phyloP scores from a whole-genome alignment of 2,888 invertebrate species.

The Drosophila formosana region DNA sequence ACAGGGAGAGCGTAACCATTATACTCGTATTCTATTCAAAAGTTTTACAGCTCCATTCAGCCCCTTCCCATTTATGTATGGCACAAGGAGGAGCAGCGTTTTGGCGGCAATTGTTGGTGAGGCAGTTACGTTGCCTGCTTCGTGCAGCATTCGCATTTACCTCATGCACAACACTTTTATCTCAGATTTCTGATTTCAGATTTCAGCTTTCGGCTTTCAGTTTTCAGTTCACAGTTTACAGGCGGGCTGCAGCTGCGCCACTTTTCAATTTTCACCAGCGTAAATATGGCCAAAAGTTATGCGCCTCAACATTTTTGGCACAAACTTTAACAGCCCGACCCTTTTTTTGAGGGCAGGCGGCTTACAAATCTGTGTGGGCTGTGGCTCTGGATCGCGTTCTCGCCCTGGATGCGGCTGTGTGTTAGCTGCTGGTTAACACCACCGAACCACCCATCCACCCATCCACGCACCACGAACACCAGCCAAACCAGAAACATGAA shows the following conservation, averaged over 20 bases:
- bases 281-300: conserved; percentile 66
- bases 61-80: not conserved
- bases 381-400: not conserved
- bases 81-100: not conserved
- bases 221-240: conserved; percentile 14
- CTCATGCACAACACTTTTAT: conserved; percentile 50
- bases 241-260: conserved; percentile 41
- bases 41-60: conserved; percentile 24
- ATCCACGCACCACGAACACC: conserved; percentile 2
- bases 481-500: conserved; percentile 33
- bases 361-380: not conserved
- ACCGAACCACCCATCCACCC: conserved; percentile 6
- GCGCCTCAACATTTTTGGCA: conserved; percentile 50
- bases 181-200: conserved; percentile 42
- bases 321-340: conserved; percentile 32
- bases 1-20: conserved; percentile 35
- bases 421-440: conserved; percentile 1
- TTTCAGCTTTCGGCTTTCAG: conserved; percentile 20
- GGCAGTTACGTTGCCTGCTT: conserved; percentile 1
- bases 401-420: not conserved
- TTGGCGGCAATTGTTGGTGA: not conserved
- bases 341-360: conserved; percentile 5
- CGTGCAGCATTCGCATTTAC: conserved; percentile 15
- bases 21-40: conserved; percentile 43
- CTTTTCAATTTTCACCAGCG: conserved; percentile 48